Conservation (phyloP, 2,113 vertebrate species). For the Epinephelus fuscoguttatus region DNA sequence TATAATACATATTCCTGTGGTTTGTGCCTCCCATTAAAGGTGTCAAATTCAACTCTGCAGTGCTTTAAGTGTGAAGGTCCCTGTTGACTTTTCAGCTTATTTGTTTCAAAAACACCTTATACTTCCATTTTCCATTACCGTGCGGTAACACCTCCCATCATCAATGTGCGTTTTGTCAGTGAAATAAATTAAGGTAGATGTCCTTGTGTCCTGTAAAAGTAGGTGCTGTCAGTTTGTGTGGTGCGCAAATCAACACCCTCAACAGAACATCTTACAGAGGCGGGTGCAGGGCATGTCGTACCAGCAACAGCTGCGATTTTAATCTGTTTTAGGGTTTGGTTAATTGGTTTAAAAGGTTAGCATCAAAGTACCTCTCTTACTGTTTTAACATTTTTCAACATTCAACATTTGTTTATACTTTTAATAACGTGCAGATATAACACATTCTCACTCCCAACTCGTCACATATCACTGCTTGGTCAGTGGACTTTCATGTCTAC, state of each 20-base stretch:
- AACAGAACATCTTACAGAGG: background rate
- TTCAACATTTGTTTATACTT: background rate
- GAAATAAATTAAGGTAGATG: background rate
- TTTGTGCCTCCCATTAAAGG: slow-evolving; percentile 59
- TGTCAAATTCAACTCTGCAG: slow-evolving; percentile 36
- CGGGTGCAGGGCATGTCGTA: background rate
- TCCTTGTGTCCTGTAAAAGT: background rate
- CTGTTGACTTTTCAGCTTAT: slow-evolving; percentile 33
- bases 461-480: no score
- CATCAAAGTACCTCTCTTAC: background rate
- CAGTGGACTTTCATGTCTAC: no score
- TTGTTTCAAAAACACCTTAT: slow-evolving; percentile 47
- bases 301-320: background rate
- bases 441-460: no score
- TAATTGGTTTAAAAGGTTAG: background rate
- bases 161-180: background rate
- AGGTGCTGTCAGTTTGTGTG: background rate
- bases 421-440: background rate
- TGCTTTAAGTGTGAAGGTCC: slow-evolving; percentile 25
- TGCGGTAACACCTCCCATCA: background rate
- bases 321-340: background rate
- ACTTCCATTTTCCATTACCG: background rate
- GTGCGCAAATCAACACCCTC: background rate
- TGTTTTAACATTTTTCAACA: no score
- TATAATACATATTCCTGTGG: slow-evolving; percentile 57